These are phyloP conservation scores for Heliconius aoede DNA, from an alignment of 2,888 invertebrate species.

Conservation along the genomic window DNA sequence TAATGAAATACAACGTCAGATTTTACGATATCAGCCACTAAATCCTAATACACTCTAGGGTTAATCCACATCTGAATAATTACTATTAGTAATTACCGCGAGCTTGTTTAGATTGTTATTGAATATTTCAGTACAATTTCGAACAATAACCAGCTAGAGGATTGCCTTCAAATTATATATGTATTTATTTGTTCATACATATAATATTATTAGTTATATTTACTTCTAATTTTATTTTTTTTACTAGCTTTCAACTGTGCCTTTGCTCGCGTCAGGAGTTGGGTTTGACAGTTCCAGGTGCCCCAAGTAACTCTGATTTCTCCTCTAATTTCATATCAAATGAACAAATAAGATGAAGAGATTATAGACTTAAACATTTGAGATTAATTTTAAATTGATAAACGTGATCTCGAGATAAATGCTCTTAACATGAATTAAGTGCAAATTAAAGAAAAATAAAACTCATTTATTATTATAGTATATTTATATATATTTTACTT, in stretches of 20 bases:
- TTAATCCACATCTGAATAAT: constrained; percentile 31
- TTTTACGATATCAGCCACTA: constrained; percentile 15
- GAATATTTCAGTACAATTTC: constrained; percentile 22
- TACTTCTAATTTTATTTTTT: neutral
- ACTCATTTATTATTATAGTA: no score
- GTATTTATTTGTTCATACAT: neutral
- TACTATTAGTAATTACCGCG: constrained; percentile 29
- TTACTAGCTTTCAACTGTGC: no score
- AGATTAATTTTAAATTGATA: no score
- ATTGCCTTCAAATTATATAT: constrained; percentile 7
- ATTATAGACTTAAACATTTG: no score
- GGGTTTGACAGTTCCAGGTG: no score
- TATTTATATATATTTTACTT: neutral
- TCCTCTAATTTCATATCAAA: no score
- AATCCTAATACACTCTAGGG: constrained; percentile 20
- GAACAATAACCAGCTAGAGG: neutral
- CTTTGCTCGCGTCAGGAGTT: no score
- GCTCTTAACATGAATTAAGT: neutral
- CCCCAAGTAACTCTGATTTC: no score
- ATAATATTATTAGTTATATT: neutral
- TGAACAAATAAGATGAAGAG: no score
- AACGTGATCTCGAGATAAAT: no score
- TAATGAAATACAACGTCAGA: neutral
- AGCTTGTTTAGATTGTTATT: constrained; percentile 21
- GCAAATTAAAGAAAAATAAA: neutral